phyloP scores from a whole-genome alignment of 2,113 vertebrate genomes.

The Sinocyclocheilus maitianheensis region DNA sequence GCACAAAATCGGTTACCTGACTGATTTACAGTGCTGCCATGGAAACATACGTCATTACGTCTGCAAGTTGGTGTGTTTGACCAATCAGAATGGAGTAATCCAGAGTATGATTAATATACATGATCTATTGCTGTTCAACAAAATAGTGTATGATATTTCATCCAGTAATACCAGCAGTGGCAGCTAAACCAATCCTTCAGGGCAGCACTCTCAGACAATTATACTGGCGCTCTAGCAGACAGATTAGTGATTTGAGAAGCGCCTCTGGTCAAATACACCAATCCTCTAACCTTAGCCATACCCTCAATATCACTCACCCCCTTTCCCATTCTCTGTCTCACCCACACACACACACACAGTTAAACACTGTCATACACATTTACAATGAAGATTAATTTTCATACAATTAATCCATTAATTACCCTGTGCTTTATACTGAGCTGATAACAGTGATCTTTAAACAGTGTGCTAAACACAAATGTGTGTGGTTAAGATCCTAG shows the following conservation, averaged over 20 bases:
- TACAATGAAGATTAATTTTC: slow-evolving; percentile 8
- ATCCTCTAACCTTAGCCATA: neutral
- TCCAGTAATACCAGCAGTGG: neutral
- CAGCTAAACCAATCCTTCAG: neutral
- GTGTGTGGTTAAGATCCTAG: too few species aligned
- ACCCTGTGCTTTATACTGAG: neutral
- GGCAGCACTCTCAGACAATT: slow-evolving; percentile 3
- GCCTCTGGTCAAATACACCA: neutral
- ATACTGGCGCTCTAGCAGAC: neutral
- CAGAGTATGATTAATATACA: neutral
- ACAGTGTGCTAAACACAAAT: too few species aligned
- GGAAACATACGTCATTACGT: too few species aligned
- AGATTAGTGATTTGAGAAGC: neutral
- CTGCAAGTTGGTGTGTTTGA: neutral
- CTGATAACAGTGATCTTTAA: too few species aligned
- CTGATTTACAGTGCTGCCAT: too few species aligned
- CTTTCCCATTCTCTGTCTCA: neutral
- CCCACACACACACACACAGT: neutral
- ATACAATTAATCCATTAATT: neutral
- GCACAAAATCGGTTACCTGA: too few species aligned
- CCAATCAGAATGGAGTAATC: neutral
- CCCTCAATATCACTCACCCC: neutral
- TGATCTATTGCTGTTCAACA: neutral
- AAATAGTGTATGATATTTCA: neutral
- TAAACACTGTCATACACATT: too few species aligned